These are phyloP conservation scores for Pangasius sanitwongsei DNA, from an alignment of 2,797 vertebrate species.

Conservation along the genomic window DNA sequence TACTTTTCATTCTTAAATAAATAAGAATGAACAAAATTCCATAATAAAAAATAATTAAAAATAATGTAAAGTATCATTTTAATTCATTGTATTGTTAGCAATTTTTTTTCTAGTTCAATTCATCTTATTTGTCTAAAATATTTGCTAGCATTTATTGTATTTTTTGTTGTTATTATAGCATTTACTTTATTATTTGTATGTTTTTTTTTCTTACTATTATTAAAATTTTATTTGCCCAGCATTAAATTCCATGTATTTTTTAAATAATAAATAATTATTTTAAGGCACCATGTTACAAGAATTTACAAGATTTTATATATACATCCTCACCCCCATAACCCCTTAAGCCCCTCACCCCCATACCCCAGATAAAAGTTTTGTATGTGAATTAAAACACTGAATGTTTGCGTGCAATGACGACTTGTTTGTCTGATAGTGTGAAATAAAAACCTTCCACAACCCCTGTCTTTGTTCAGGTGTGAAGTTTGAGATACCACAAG, in stretches of 20 bases:
- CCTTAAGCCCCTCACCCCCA: no score
- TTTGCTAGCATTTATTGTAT: neutral
- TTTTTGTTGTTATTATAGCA: neutral
- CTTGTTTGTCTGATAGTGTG: slow-evolving; percentile 50
- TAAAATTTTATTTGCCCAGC: neutral
- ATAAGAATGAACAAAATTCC: neutral
- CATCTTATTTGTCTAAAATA: neutral
- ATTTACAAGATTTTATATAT: neutral
- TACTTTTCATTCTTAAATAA: neutral
- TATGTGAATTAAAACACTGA: neutral
- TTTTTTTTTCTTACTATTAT: neutral
- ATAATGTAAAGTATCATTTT: neutral
- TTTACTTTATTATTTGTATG: neutral
- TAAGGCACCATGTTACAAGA: neutral
- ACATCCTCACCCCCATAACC: neutral
- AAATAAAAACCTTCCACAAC: slow-evolving; percentile 32
- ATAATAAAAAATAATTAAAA: neutral
- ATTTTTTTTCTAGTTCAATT: neutral
- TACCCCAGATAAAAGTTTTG: neutral
- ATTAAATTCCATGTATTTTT: neutral
- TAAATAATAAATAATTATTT: neutral
- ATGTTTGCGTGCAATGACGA: neutral
- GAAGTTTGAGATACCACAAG: slow-evolving; percentile 21
- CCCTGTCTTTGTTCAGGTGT: slow-evolving; percentile 44
- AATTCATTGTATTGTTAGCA: neutral